A percentile compares a stretch with the other conserved stretches of the same genome.
Conservation (phyloP, 1,140 invertebrate species). For the Scaptomyza montana region DNA sequence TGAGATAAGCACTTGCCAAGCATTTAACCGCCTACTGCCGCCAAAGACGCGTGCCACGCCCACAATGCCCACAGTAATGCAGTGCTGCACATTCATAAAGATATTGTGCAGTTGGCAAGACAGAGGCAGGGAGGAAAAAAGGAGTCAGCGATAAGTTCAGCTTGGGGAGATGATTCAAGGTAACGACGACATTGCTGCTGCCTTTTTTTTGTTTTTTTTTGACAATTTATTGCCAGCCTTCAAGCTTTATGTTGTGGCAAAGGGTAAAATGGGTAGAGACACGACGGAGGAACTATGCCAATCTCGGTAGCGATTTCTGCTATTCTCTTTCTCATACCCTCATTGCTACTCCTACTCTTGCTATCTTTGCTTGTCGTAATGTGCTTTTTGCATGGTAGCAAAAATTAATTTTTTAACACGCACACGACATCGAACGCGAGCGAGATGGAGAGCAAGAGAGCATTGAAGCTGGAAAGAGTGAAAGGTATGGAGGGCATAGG, state of each 20-base stretch:
- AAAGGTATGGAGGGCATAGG: background rate
- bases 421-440: slow-evolving; percentile 29
- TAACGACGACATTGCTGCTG: slow-evolving; percentile 67
- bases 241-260: slow-evolving; percentile 30
- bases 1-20: slow-evolving; percentile 66
- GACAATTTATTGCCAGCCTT: slow-evolving; percentile 74
- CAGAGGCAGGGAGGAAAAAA: background rate
- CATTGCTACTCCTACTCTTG: background rate
- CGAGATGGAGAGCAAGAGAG: background rate
- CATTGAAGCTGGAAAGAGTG: background rate
- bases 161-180: slow-evolving; percentile 62
- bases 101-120: slow-evolving; percentile 57
- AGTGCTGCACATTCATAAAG: slow-evolving; percentile 32
- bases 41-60: background rate
- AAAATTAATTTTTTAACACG: slow-evolving; percentile 79
- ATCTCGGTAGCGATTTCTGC: slow-evolving; percentile 36
- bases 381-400: slow-evolving; percentile 63
- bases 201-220: slow-evolving; percentile 22
- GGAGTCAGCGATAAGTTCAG: slow-evolving; percentile 30
- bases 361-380: background rate
- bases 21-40: slow-evolving; percentile 35
- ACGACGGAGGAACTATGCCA: slow-evolving; percentile 56
- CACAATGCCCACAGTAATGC: slow-evolving; percentile 9
- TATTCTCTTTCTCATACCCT: slow-evolving; percentile 5
- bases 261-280: background rate